Conservation (phyloP, 1,140 invertebrate species). For the Penaeus japonicus region DNA sequence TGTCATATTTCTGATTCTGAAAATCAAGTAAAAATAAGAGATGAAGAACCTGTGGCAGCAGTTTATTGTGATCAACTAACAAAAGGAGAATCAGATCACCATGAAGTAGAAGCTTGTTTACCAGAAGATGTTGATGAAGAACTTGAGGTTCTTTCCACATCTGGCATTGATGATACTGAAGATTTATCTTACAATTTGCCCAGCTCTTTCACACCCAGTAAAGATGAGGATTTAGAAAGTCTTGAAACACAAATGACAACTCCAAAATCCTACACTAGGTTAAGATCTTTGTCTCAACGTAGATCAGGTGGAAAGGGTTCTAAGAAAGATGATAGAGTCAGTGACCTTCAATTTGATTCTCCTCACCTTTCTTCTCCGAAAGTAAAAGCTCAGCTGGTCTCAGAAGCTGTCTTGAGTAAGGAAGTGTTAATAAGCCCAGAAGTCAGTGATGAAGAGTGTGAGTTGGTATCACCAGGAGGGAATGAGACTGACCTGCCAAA, state of each 20-base stretch:
- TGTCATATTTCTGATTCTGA: too few species aligned
- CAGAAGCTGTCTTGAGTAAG: slow-evolving; percentile 29
- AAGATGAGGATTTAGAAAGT: too few species aligned
- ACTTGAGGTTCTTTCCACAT: slow-evolving; percentile 38
- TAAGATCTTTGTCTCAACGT: background rate
- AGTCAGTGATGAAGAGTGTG: slow-evolving; percentile 50
- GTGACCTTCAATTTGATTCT: background rate
- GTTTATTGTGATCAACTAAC: too few species aligned
- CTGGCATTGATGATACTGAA: slow-evolving; percentile 27
- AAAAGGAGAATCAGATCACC: background rate
- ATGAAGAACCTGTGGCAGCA: too few species aligned
- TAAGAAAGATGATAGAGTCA: background rate
- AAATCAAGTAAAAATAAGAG: too few species aligned
- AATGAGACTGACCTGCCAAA: background rate
- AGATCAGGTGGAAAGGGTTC: background rate
- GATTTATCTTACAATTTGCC: background rate
- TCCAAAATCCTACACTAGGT: too few species aligned
- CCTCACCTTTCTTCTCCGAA: background rate
- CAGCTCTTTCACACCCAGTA: background rate
- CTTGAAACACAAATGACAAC: too few species aligned
- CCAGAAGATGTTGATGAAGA: slow-evolving; percentile 42
- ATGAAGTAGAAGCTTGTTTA: background rate
- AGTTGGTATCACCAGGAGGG: slow-evolving; percentile 21
- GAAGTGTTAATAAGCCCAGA: slow-evolving; percentile 46
- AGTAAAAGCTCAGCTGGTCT: slow-evolving; percentile 22